A percentile compares a stretch with the other conserved stretches of the same genome.
These are phyloP conservation scores for Cassiopea xamachana DNA, from an alignment of 30 jellyfish, hydroid and myxozoan genomes.

Conservation along the genomic window DNA sequence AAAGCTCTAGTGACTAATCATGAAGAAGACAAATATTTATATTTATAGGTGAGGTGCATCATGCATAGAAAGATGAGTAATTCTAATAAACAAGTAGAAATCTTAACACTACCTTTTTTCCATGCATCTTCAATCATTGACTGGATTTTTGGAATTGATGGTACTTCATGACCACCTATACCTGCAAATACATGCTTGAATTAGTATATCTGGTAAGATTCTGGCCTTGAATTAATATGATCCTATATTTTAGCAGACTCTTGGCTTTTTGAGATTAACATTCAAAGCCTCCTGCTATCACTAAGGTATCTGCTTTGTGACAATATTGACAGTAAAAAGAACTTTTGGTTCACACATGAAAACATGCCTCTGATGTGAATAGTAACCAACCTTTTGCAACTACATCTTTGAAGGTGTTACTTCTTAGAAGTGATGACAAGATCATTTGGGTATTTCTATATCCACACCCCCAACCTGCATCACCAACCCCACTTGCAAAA, in stretches of 20 bases:
- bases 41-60: too few species aligned
- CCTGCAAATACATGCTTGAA: slow-evolving; percentile 14
- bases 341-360: too few species aligned
- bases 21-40: too few species aligned
- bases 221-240: too few species aligned
- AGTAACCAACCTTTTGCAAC: slow-evolving; percentile 45
- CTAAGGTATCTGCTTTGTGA: too few species aligned
- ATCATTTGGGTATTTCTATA: slow-evolving; percentile 94
- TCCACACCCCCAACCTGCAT: slow-evolving; percentile 99
- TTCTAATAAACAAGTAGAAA: too few species aligned
- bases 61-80: too few species aligned
- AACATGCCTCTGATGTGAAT: not conserved
- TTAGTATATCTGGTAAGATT: not conserved
- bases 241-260: too few species aligned
- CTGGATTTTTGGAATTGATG: slow-evolving; percentile 89
- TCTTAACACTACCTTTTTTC: slow-evolving; percentile 70
- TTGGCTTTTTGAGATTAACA: too few species aligned
- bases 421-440: slow-evolving; percentile 72
- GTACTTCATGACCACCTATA: slow-evolving; percentile 73
- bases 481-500: slow-evolving; percentile 91
- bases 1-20: too few species aligned
- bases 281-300: too few species aligned
- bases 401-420: slow-evolving; percentile 52
- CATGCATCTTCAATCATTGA: slow-evolving; percentile 91
- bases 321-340: too few species aligned